Evolutionary conservation across 2,113 vertebrate species (phyloP), one percentile per base, ranked within the genome.

Genomic region (Theropithecus gelada): DNA sequence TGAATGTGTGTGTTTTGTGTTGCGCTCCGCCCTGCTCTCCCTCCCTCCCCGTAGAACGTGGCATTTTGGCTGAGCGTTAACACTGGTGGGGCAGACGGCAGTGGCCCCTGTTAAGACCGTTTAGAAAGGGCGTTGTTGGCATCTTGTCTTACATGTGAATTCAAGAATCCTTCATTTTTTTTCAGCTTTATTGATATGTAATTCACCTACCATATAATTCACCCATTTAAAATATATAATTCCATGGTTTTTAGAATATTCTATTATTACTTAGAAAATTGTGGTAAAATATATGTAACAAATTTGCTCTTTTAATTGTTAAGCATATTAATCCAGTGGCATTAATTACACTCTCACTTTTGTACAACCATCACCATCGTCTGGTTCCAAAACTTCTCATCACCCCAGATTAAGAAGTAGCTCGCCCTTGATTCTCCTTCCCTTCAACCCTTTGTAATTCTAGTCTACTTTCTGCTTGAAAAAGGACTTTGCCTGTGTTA

Each of bases 11-110:
- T 30, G 96, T 73, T 14, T 43, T 6, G 18, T 75, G 61, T 88
- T 66, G 32, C 1, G 2, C 40, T 23, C 16, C 2, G 1, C 35
- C 16, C 1, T 30, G 23, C 13, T 55, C 50, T 22, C 20, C 32
- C 35, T 80, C n/a, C 18, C 14, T 52, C 20, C 57, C 72, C 32
- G 0, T 1, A 12, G 57, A 48, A 35, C 20, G 0, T 25, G 23
- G 76, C 25, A 1, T 50, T 35, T 23, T 25, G 93, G 35, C 13
- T 0, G 12, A 40, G 61, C 18, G 43, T 38, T 6, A 80, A 70
- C 40, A 38, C 73, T 32, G 52, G 3, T 59, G 32, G 20, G 40
- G 8, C 22, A 25, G 40, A 50, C 5, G 6, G 32, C 64, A 17
- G 18, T 11, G 32, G 43, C 78, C 16, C 1, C 68, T 30, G 79